Conservation (phyloP, 2,888 invertebrate genomes). For the Callyntrura guangdongensis region DNA sequence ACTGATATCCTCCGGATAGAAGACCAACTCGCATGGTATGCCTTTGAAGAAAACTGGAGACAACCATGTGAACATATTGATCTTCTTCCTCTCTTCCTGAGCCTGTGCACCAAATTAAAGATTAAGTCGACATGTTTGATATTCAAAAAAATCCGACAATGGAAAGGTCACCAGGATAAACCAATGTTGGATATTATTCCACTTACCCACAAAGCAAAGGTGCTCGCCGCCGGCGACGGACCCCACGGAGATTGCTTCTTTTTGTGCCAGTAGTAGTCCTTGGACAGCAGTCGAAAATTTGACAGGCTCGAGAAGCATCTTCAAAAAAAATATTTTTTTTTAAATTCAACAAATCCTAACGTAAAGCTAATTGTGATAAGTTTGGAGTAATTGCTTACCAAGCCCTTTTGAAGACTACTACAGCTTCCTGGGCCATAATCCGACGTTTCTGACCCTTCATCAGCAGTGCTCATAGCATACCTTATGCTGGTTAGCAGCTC, state of each 20-base stretch:
- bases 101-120: conserved; percentile 68
- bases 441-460: conserved; percentile 90
- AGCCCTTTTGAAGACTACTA: conserved; percentile 87
- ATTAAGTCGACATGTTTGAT: background rate
- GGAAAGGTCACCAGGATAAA: background rate
- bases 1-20: conserved; percentile 95
- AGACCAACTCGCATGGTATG: conserved; percentile 97
- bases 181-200: too few species aligned
- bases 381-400: conserved; percentile 87
- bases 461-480: conserved; percentile 79
- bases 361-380: too few species aligned
- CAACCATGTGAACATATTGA: conserved; percentile 99
- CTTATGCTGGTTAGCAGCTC: conserved; percentile 88
- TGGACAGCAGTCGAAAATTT: conserved; percentile 98
- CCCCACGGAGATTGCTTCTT: conserved; percentile 94
- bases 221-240: conserved; percentile 95
- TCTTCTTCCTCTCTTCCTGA: conserved; percentile 90
- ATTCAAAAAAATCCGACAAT: too few species aligned
- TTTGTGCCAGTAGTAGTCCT: conserved; percentile 95
- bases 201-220: conserved; percentile 89
- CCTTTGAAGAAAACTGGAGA: conserved; percentile 98
- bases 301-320: conserved; percentile 98
- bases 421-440: conserved; percentile 87
- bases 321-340: too few species aligned
- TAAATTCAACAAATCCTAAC: too few species aligned